Conservation (phyloP, 2,888 invertebrate species). For the Yponomeuta cagnagella region DNA sequence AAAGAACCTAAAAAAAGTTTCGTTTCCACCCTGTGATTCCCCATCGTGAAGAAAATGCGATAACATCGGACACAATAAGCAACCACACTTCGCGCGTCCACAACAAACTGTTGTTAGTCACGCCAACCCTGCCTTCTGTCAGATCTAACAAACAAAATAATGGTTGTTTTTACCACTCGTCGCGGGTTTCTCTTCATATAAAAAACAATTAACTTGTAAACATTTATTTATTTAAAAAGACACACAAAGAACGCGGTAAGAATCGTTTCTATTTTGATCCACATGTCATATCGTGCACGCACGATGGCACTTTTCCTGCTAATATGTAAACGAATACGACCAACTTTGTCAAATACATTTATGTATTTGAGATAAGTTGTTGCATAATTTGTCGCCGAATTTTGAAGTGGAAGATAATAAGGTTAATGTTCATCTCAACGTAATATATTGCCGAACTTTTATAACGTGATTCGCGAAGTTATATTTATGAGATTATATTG, state of each 20-base stretch:
- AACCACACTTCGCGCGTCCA: neutral
- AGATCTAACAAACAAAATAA: slow-evolving; percentile 10
- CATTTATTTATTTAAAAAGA: neutral
- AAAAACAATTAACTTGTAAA: slow-evolving; percentile 4
- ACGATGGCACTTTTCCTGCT: neutral
- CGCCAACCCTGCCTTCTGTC: slow-evolving; percentile 6
- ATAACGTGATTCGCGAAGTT: neutral
- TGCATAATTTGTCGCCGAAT: neutral
- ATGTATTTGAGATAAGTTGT: neutral
- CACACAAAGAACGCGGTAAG: neutral
- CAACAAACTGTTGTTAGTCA: neutral
- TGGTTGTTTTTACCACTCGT: neutral
- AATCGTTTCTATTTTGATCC: neutral
- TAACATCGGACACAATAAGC: neutral
- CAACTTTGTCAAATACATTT: neutral
- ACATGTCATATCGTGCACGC: neutral
- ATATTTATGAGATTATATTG: neutral
- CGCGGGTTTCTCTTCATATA: slow-evolving; percentile 7
- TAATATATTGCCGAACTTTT: neutral
- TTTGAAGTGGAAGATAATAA: neutral
- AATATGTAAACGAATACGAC: neutral
- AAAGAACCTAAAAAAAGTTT: no score
- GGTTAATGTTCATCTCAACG: neutral
- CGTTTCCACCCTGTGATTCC: neutral
- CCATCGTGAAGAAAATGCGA: neutral